These are phyloP conservation scores for Petrophora chlorosata DNA, from an alignment of 2,888 invertebrate genomes.

Conservation along the genomic window DNA sequence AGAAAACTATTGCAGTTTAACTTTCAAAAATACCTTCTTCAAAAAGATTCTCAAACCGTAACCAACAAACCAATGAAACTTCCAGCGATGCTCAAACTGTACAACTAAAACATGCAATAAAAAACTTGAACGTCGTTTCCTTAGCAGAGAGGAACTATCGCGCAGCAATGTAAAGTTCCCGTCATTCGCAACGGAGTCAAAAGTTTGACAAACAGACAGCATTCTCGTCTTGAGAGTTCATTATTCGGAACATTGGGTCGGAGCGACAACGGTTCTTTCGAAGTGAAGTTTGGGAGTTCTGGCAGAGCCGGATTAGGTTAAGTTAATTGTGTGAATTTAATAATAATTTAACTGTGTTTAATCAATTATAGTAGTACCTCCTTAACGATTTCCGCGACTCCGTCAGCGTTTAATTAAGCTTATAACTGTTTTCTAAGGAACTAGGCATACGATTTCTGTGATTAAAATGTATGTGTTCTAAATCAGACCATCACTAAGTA, in stretches of 20 bases:
- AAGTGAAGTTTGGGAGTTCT: slow-evolving; percentile 29
- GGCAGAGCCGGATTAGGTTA: slow-evolving; percentile 28
- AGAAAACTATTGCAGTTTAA: no score
- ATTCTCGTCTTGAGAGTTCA: slow-evolving; percentile 42
- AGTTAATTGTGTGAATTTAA: no score
- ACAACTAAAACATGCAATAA: slow-evolving; percentile 30
- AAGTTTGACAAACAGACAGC: slow-evolving; percentile 43
- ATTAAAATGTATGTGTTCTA: no score
- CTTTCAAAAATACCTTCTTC: background rate
- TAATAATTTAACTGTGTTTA: no score
- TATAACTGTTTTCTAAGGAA: no score
- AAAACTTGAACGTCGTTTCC: slow-evolving; percentile 24
- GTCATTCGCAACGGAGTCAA: slow-evolving; percentile 38
- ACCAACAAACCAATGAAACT: slow-evolving; percentile 7
- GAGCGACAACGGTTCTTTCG: slow-evolving; percentile 38
- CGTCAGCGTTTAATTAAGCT: no score
- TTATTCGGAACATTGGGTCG: slow-evolving; percentile 44
- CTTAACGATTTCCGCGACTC: no score
- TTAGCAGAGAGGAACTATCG: slow-evolving; percentile 33
- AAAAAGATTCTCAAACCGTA: slow-evolving; percentile 3
- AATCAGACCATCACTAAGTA: no score
- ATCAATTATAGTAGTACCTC: no score
- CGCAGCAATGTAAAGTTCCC: slow-evolving; percentile 34
- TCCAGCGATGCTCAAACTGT: slow-evolving; percentile 17
- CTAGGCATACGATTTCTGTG: no score